These are phyloP conservation scores for Drosophila crucigera DNA, from an alignment of 2,888 invertebrate genomes.

Conservation along the genomic window DNA sequence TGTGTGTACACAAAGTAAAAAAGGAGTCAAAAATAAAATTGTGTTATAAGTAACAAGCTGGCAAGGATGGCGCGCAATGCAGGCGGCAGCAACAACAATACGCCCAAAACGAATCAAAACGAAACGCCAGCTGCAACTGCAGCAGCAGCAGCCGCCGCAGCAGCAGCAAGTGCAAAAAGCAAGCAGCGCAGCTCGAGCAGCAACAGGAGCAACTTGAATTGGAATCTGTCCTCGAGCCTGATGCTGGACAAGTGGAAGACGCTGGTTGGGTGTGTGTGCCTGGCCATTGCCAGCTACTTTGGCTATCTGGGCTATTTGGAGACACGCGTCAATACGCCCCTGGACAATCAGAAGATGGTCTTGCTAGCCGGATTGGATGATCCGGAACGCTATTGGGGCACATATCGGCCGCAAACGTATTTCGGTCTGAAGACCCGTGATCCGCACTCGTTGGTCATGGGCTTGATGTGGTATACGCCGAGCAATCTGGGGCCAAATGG, in stretches of 20 bases:
- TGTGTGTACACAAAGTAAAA: conserved; percentile 10
- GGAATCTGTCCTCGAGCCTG: conserved; percentile 67
- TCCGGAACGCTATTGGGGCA: conserved; percentile 96
- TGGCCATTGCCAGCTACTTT: conserved; percentile 90
- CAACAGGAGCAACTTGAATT: conserved; percentile 31
- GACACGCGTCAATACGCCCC: conserved; percentile 94
- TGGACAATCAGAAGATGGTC: conserved; percentile 92
- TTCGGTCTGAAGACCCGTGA: conserved; percentile 96
- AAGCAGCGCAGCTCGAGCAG: conserved; percentile 35
- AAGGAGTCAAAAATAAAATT: neutral
- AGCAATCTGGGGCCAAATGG: conserved; percentile 88
- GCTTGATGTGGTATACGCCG: conserved; percentile 98
- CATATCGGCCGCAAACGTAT: conserved; percentile 94
- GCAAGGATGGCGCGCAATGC: conserved; percentile 54
- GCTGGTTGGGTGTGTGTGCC: conserved; percentile 87
- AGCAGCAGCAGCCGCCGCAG: conserved; percentile 31
- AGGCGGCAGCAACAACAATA: conserved; percentile 40
- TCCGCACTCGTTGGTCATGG: conserved; percentile 94
- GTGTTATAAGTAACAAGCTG: neutral
- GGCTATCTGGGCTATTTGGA: conserved; percentile 94
- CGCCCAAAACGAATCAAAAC: conserved; percentile 33
- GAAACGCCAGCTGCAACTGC: conserved; percentile 29
- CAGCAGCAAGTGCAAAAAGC: conserved; percentile 44
- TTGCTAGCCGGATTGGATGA: conserved; percentile 89
- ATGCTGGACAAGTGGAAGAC: conserved; percentile 87